Conservation (phyloP, 64 coral and sea anemone species). For the Montipora sp. region DNA sequence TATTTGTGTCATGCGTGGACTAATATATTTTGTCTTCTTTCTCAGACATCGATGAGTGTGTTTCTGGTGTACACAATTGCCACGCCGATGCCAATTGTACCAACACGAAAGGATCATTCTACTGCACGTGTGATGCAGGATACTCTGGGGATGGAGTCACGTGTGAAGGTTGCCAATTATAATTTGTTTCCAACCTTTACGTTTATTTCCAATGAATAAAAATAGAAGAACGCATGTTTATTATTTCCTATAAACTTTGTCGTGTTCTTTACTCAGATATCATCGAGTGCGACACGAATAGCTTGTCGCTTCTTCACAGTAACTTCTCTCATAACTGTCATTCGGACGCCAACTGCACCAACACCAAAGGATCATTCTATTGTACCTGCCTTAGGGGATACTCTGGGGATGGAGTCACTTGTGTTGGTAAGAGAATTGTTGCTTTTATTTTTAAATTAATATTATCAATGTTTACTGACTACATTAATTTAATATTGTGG, state of each 20-base stretch:
- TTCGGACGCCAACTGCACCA: conserved; percentile 66
- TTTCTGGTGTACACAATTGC: conserved; percentile 51
- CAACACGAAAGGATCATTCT: conserved; percentile 87
- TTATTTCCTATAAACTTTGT: no score
- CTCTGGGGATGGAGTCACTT: conserved; percentile 69
- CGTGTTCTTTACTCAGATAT: conserved; percentile 33
- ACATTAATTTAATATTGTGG: no score
- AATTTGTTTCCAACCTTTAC: no score
- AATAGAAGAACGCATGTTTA: no score
- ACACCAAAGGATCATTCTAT: conserved; percentile 75
- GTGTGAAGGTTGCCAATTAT: conserved; percentile 43
- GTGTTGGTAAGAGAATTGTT: conserved; percentile 37
- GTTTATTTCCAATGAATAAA: background rate
- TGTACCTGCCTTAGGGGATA: conserved; percentile 66
- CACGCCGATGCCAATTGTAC: conserved; percentile 64
- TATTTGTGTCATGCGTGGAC: no score
- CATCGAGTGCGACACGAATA: conserved; percentile 49
- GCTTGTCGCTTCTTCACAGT: conserved; percentile 13
- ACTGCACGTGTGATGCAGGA: conserved; percentile 74
- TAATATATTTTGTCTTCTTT: no score
- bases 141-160: conserved; percentile 84
- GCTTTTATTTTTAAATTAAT: no score
- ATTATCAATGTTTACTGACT: no score
- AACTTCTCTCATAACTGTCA: conserved; percentile 75
- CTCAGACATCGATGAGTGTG: conserved; percentile 43